phyloP scores from a whole-genome alignment of 2,113 vertebrate species.

The Nibea albiflora region DNA sequence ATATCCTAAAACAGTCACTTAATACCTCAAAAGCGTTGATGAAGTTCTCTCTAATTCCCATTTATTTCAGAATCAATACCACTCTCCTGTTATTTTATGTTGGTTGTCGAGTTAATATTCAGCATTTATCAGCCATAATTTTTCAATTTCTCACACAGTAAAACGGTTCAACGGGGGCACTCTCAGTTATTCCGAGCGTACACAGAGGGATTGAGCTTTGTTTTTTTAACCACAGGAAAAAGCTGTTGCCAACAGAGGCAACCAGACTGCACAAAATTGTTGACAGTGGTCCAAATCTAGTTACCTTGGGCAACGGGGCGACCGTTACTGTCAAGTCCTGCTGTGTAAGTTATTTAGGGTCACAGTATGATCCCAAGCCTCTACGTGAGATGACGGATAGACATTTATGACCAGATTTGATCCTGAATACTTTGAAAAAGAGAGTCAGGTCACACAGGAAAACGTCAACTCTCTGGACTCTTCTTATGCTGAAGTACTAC shows the following conservation, averaged over 20 bases:
- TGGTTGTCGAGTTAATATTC: neutral
- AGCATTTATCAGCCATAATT: neutral
- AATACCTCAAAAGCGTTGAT: neutral
- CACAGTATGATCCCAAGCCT: slow-evolving; percentile 31
- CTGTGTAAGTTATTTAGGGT: slow-evolving; percentile 60
- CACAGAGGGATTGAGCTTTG: slow-evolving; percentile 17
- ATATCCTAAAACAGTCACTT: too few species aligned
- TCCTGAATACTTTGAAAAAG: neutral
- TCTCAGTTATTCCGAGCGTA: slow-evolving; percentile 4
- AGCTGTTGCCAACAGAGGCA: slow-evolving; percentile 41
- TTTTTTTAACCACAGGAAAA: slow-evolving; percentile 49
- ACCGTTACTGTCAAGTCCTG: slow-evolving; percentile 36
- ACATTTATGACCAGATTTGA: slow-evolving; percentile 34
- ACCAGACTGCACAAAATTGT: slow-evolving; percentile 62
- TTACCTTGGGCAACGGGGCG: slow-evolving; percentile 47
- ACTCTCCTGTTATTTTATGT: neutral
- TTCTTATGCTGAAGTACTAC: neutral
- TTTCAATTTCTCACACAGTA: slow-evolving; percentile 7
- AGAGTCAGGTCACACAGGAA: neutral
- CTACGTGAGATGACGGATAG: slow-evolving; percentile 29
- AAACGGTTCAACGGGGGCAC: slow-evolving; percentile 27
- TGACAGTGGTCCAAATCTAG: slow-evolving; percentile 67
- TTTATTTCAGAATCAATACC: neutral
- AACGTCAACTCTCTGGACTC: neutral
- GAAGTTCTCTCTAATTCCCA: neutral